Evolutionary conservation across 2,113 vertebrate species (phyloP).

Genomic region (Clarias magur): DNA sequence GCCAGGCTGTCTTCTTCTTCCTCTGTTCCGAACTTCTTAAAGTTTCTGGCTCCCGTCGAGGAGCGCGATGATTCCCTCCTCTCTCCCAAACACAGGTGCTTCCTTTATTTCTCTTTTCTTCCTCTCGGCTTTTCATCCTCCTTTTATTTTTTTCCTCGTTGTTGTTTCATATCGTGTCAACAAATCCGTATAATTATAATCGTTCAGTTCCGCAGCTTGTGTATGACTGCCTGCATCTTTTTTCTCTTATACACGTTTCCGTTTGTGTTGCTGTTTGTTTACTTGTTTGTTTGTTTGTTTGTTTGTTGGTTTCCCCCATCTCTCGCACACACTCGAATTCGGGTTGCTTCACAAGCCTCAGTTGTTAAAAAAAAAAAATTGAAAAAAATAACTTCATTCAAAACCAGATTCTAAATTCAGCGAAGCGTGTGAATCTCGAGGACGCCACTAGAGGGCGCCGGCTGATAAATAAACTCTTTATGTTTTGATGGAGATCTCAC

Average conservation of each 20-base stretch:
- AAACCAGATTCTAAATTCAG: too few relatives aligned
- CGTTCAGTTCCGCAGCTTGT: too few relatives aligned
- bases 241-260: too few relatives aligned
- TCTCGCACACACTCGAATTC: too few relatives aligned
- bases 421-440: neutral
- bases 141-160: too few relatives aligned
- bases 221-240: too few relatives aligned
- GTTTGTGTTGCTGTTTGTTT: too few relatives aligned
- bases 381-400: too few relatives aligned
- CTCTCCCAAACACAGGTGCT: conserved; percentile 73
- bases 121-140: neutral
- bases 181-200: neutral
- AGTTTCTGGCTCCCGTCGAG: conserved; percentile 96
- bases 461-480: neutral
- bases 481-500: neutral
- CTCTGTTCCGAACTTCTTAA: conserved; percentile 99
- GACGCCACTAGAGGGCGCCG: conserved; percentile 14
- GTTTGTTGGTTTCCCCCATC: too few relatives aligned
- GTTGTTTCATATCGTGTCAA: neutral
- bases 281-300: too few relatives aligned
- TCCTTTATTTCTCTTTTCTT: neutral
- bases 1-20: conserved; percentile 93
- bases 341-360: too few relatives aligned
- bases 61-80: conserved; percentile 88
- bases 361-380: too few relatives aligned